Evolutionary conservation across 1,140 invertebrate genomes (phyloP).

Genomic region (Linepithema humile): DNA sequence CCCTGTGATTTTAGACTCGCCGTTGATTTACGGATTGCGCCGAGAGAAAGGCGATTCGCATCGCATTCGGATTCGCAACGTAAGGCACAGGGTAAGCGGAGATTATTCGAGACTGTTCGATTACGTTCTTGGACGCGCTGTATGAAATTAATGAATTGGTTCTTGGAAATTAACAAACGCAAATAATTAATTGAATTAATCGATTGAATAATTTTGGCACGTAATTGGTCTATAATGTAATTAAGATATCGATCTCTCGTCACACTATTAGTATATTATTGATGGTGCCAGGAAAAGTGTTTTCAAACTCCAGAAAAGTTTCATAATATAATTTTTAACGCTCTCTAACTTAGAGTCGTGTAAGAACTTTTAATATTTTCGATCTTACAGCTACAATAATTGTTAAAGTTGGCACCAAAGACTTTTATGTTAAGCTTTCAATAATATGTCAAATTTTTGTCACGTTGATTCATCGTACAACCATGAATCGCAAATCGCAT

Average conservation of each 20-base stretch:
- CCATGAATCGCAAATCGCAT: too few species aligned
- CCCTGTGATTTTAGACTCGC: conserved; percentile 53
- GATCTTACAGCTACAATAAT: neutral
- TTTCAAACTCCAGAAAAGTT: neutral
- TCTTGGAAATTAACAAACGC: neutral
- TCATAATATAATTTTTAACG: neutral
- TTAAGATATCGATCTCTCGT: neutral
- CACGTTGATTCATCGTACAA: too few species aligned
- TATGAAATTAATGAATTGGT: neutral
- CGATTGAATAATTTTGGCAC: neutral
- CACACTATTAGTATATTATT: too few species aligned
- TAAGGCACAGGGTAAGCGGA: neutral
- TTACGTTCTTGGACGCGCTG: neutral
- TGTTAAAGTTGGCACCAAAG: neutral
- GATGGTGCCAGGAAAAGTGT: neutral
- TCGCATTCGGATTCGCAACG: conserved; percentile 31
- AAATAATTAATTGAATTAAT: neutral
- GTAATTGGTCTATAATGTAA: neutral
- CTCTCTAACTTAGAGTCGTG: neutral
- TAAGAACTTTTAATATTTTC: neutral
- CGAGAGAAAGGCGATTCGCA: conserved; percentile 29
- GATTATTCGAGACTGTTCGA: neutral
- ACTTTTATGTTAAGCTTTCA: neutral
- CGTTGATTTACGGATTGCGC: conserved; percentile 36
- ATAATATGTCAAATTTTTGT: neutral